Evolutionary conservation across 2,888 invertebrate species (phyloP).

Genomic region (Nomada ferruginata): DNA sequence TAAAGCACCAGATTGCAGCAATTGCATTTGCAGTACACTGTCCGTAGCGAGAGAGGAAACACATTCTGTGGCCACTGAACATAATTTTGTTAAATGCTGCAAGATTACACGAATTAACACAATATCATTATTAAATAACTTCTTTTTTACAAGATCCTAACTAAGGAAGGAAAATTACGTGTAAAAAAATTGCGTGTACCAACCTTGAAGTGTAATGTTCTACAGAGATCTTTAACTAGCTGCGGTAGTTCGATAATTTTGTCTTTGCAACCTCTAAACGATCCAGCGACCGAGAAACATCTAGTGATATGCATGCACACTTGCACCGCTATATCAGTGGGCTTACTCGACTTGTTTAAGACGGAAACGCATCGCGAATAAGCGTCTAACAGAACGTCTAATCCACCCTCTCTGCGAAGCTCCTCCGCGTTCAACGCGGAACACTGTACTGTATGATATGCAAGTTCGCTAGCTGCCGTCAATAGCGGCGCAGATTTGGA

Average conservation of each 20-base stretch:
- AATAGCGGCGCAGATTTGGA: conserved; percentile 93
- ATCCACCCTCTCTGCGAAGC: conserved; percentile 95
- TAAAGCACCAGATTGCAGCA: conserved; percentile 94
- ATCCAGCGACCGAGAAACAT: conserved; percentile 98
- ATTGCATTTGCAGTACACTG: conserved; percentile 92
- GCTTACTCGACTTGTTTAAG: conserved; percentile 91
- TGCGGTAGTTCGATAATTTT: conserved; percentile 94
- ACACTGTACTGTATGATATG: conserved; percentile 98
- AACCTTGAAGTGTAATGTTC: conserved; percentile 94
- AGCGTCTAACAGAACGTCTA: conserved; percentile 95
- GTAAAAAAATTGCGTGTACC: conserved; percentile 31
- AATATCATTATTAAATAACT: background rate
- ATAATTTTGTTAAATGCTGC: conserved; percentile 92
- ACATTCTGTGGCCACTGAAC: conserved; percentile 95
- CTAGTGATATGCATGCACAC: conserved; percentile 96
- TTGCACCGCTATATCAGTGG: conserved; percentile 92
- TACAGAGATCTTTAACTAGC: conserved; percentile 93
- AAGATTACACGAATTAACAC: conserved; percentile 50
- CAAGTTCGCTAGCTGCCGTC: conserved; percentile 96
- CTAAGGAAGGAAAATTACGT: background rate
- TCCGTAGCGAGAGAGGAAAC: conserved; percentile 95
- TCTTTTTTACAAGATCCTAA: background rate
- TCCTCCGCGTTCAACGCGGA: conserved; percentile 99
- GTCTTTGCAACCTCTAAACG: conserved; percentile 95
- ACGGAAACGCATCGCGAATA: conserved; percentile 97